Base-by-base conservation (phyloP, 2,797 vertebrate genomes). In the Lophius americanus region DNA sequence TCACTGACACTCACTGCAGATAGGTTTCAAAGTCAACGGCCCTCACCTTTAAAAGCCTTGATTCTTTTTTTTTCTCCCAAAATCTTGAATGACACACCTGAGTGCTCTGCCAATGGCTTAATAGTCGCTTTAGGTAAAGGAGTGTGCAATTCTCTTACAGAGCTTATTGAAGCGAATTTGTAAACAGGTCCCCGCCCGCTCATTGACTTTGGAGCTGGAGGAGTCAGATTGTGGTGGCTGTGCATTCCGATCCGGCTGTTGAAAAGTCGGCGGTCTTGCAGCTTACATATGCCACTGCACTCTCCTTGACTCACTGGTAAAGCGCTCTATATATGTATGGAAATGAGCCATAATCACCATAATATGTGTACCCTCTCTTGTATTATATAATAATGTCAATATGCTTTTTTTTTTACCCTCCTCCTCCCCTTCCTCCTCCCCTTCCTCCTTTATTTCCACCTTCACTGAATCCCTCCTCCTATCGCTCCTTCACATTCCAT, bases 241-340 rank as follows among this genome's bases (percentile, higher is more conserved):
- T 71, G 44, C 61, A 5, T 42, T 72, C 2, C 43, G 75, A 78
- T 80, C 72, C 72, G 70, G 78, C 78, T 43, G 72, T 73, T 43
- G 76, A 9, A 77, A 75, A 83, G 78, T 46, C 41, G 37, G 51
- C 70, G 38, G 76, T 70, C 73, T 72, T 67, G 64, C 72, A 8
- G 51, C 77, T 67, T 76, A 82, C 81, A 83, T 77, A 85, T 78
- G 52, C 53, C 33, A 10, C 76, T 85, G 85, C 89, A 80, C 83
- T 86, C 86, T 89, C 89, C 86, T 89, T 86, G 89, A 91, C 86
- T 85, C 64, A 8, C 69, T 79, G 68, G 84, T 76, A 58, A 77
- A 83, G 84, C 79, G 74, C 83, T 90, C 85, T 77, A 87, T 93
- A 90, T 93, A 90, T 93, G 88, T 91, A 93, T 93, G 92, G 85